phyloP scores from a whole-genome alignment of 2,113 vertebrate species.

The Guaruba guarouba region DNA sequence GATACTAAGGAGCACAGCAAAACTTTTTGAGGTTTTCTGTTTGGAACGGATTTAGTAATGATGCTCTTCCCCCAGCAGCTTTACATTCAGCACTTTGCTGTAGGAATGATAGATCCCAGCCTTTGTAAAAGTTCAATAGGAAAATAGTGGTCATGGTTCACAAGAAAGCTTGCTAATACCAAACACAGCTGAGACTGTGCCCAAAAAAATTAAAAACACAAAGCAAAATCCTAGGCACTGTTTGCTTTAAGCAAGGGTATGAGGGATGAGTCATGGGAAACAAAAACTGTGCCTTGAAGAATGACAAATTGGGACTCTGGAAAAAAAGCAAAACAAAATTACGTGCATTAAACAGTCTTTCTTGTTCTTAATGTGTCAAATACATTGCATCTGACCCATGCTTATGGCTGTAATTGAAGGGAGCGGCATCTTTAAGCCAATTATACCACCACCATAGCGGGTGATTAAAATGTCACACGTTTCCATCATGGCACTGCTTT shows the following conservation, averaged over 20 bases:
- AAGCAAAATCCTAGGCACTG: background rate
- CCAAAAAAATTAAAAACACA: background rate
- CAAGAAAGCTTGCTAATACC: background rate
- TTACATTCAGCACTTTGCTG: background rate
- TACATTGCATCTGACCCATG: background rate
- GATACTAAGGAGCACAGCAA: background rate
- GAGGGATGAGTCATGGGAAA: background rate
- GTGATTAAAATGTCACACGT: background rate
- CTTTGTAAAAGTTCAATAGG: background rate
- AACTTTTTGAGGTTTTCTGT: background rate
- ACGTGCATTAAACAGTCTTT: background rate
- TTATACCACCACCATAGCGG: background rate
- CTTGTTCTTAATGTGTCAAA: background rate
- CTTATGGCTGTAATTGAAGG: background rate
- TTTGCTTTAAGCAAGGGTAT: background rate
- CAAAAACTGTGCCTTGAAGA: constrained; percentile 36
- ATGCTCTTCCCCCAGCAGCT: background rate
- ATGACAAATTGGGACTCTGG: background rate
- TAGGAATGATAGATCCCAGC: background rate
- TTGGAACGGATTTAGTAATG: background rate
- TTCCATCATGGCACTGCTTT: background rate
- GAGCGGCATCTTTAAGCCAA: background rate
- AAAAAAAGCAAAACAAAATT: background rate
- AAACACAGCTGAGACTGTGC: background rate
- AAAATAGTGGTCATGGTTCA: background rate